Percentiles rank a stretch among this genome's conserved stretches.
phyloP scores from a whole-genome alignment of 2,113 vertebrate genomes.

The Bubo bubo region DNA sequence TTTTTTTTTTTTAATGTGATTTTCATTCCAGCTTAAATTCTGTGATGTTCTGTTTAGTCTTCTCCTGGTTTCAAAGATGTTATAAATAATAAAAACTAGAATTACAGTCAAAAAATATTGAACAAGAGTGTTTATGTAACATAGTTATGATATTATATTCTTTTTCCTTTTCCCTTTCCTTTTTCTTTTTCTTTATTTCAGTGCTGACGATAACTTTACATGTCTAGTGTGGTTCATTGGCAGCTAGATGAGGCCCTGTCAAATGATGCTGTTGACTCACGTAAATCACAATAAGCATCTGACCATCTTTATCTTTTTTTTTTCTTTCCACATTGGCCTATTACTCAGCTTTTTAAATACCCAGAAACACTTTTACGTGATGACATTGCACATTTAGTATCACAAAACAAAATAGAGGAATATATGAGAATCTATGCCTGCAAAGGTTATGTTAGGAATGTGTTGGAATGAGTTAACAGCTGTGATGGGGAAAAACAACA shows the following conservation, averaged over 20 bases:
- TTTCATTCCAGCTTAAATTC: neutral
- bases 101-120: neutral
- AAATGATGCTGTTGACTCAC: neutral
- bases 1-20: neutral
- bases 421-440: neutral
- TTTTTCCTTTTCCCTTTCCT: neutral
- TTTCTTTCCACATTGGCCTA: neutral
- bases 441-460: neutral
- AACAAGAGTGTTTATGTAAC: neutral
- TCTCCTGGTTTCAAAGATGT: neutral
- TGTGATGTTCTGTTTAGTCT: neutral
- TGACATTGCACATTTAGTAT: neutral
- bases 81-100: neutral
- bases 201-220: neutral
- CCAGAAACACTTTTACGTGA: neutral
- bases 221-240: neutral
- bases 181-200: neutral
- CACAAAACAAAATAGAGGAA: neutral
- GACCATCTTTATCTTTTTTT: neutral
- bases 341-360: neutral
- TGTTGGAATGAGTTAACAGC: neutral
- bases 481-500: neutral
- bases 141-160: neutral
- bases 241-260: neutral
- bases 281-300: neutral